Conservation (phyloP, 2,797 vertebrate genomes). For the Gymnodraco acuticeps region DNA sequence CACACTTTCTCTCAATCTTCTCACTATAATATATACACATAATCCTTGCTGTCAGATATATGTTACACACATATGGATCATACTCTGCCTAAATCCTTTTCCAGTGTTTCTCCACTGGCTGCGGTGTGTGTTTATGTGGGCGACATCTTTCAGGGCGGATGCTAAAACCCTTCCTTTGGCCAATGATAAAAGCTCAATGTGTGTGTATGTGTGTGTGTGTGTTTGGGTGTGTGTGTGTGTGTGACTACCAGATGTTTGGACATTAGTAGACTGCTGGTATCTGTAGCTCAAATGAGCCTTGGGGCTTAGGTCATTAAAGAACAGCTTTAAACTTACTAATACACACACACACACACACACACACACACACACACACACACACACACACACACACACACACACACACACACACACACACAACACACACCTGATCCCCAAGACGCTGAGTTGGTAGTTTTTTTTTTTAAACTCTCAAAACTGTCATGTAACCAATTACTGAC, state of each 20-base stretch:
- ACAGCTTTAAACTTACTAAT: slow-evolving; percentile 57
- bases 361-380: slow-evolving; percentile 37
- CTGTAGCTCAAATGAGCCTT: slow-evolving; percentile 72
- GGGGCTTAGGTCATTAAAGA: slow-evolving; percentile 72
- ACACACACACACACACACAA: not conserved
- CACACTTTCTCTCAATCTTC: not conserved
- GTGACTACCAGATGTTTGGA: slow-evolving; percentile 66
- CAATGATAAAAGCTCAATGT: slow-evolving; percentile 70
- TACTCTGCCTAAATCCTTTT: slow-evolving; percentile 63
- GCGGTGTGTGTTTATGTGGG: slow-evolving; percentile 48
- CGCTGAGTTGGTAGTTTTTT: slow-evolving; percentile 70
- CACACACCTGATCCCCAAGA: slow-evolving; percentile 25
- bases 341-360: slow-evolving; percentile 35
- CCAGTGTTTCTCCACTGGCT: slow-evolving; percentile 41
- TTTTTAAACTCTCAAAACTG: slow-evolving; percentile 53
- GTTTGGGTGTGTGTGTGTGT: slow-evolving; percentile 15
- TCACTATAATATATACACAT: slow-evolving; percentile 66
- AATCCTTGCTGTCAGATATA: slow-evolving; percentile 77
- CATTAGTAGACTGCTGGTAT: slow-evolving; percentile 72
- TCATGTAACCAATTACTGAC: slow-evolving; percentile 48
- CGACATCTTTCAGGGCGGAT: slow-evolving; percentile 62
- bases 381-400: slow-evolving; percentile 21
- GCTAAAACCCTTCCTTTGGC: slow-evolving; percentile 70
- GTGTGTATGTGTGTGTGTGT: slow-evolving; percentile 10
- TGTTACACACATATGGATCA: slow-evolving; percentile 74